These are phyloP conservation scores for Scomberomorus guttatus DNA, from an alignment of 2,797 vertebrate species.

Conservation along the genomic window DNA sequence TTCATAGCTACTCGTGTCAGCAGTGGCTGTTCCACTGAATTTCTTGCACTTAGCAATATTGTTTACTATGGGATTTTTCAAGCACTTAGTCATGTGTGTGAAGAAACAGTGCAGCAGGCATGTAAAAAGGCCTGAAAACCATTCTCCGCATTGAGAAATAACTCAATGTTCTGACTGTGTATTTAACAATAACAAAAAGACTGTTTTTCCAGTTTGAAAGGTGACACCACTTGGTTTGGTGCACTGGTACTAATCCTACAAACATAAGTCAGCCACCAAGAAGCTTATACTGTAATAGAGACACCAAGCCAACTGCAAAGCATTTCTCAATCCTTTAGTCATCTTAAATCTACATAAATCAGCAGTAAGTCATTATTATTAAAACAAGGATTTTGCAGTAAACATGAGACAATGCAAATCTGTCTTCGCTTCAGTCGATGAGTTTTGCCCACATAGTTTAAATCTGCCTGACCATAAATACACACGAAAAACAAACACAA, in stretches of 20 bases:
- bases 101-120: background rate
- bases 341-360: slow-evolving; percentile 6
- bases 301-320: background rate
- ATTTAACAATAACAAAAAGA: background rate
- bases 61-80: background rate
- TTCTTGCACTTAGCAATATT: background rate
- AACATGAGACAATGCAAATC: background rate
- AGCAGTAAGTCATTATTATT: background rate
- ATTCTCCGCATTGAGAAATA: background rate
- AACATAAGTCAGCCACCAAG: background rate
- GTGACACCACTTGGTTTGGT: background rate
- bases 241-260: background rate
- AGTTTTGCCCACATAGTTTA: too few species aligned
- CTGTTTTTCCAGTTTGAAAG: background rate
- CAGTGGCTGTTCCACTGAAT: background rate
- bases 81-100: background rate
- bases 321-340: slow-evolving; percentile 2
- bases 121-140: background rate
- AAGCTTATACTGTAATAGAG: background rate
- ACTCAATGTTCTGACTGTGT: background rate
- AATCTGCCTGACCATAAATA: background rate
- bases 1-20: background rate
- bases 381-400: background rate
- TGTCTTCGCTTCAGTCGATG: background rate
- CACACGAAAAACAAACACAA: background rate